phyloP scores from a whole-genome alignment of 1,140 invertebrate species.

The Conopomorpha cramerella region DNA sequence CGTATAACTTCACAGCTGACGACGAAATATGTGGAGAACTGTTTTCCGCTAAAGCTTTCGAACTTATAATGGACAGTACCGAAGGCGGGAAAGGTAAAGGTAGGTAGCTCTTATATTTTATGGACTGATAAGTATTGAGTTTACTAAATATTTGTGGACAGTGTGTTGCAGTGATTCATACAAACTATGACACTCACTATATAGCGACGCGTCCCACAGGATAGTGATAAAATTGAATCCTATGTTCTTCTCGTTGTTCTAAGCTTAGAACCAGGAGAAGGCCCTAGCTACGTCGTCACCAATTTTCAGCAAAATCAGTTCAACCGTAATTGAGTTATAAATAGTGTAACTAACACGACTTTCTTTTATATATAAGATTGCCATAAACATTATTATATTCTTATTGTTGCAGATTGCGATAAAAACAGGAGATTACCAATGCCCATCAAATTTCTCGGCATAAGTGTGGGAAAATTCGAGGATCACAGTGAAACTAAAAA shows the following conservation, averaged over 20 bases:
- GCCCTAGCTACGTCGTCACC: no score
- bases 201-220: no score
- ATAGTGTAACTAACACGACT: background rate
- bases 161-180: no score
- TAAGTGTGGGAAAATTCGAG: slow-evolving; percentile 81
- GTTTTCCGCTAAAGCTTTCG: slow-evolving; percentile 58
- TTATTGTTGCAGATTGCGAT: slow-evolving; percentile 26
- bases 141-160: no score
- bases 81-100: slow-evolving; percentile 36
- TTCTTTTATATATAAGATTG: no score
- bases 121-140: no score
- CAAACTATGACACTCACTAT: no score
- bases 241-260: no score
- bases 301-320: background rate
- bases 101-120: slow-evolving; percentile 7
- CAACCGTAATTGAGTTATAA: slow-evolving; percentile 55
- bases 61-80: slow-evolving; percentile 61
- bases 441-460: slow-evolving; percentile 71
- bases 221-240: no score
- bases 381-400: slow-evolving; percentile 1
- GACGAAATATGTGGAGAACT: slow-evolving; percentile 59
- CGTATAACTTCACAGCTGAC: slow-evolving; percentile 63
- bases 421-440: slow-evolving; percentile 49
- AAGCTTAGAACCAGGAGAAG: no score
- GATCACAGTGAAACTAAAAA: slow-evolving; percentile 60